Percentiles rank a stretch among this genome's conserved stretches.
phyloP scores from a whole-genome alignment of 2,113 vertebrate genomes.

The Gnathonemus echidnorhynchus region DNA sequence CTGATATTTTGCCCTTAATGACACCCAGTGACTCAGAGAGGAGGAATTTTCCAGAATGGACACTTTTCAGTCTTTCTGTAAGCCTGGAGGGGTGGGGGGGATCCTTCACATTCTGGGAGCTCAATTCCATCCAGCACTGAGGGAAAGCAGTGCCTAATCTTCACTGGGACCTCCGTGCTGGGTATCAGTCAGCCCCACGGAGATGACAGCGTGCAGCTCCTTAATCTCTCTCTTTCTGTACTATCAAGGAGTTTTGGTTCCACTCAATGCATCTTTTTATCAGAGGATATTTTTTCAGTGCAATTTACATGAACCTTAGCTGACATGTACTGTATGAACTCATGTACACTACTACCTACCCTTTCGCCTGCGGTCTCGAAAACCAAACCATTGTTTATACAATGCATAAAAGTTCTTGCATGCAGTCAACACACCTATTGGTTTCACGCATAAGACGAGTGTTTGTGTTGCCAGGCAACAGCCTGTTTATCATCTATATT shows the following conservation, averaged over 20 bases:
- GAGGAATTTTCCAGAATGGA: background rate
- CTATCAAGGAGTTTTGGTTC: background rate
- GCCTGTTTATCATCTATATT: slow-evolving; percentile 8
- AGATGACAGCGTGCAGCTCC: background rate
- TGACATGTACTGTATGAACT: background rate
- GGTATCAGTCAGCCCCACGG: background rate
- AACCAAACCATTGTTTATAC: background rate
- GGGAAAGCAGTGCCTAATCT: background rate
- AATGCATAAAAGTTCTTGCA: background rate
- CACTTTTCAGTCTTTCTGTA: background rate
- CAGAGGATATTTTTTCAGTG: background rate
- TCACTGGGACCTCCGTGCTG: background rate
- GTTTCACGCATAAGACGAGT: background rate
- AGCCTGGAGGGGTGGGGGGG: background rate
- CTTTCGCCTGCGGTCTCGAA: background rate
- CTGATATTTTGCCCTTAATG: background rate
- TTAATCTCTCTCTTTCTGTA: background rate
- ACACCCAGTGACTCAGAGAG: background rate
- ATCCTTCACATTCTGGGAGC: background rate
- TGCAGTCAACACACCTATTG: background rate
- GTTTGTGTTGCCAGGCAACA: slow-evolving; percentile 3
- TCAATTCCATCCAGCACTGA: background rate
- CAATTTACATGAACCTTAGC: background rate
- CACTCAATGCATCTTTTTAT: background rate
- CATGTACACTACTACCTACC: background rate